Conservation (phyloP, 2,797 vertebrate genomes). For the Pseudopleuronectes americanus region DNA sequence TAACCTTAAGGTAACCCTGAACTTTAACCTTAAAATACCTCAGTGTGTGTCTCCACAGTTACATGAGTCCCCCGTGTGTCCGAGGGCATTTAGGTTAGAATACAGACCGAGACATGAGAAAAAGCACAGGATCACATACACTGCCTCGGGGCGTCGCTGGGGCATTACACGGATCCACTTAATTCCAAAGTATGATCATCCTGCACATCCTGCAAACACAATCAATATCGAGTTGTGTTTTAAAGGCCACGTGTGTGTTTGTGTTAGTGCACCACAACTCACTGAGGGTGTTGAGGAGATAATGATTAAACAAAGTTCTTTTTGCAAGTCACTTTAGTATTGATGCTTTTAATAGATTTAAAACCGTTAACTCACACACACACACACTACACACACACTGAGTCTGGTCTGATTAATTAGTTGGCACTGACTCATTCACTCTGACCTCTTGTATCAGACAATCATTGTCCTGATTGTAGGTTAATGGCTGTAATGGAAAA, state of each 20-base stretch:
- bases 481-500: constrained; percentile 59
- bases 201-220: constrained; percentile 26
- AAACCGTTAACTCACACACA: constrained; percentile 18
- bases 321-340: constrained; percentile 60
- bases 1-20: too few species aligned
- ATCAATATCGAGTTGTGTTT: constrained; percentile 26
- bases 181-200: constrained; percentile 62
- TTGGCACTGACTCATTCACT: constrained; percentile 28
- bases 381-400: constrained; percentile 19
- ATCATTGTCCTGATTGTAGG: constrained; percentile 38
- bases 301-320: constrained; percentile 68
- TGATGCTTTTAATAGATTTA: constrained; percentile 70
- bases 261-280: constrained; percentile 17
- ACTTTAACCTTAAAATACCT: too few species aligned
- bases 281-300: constrained; percentile 55
- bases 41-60: too few species aligned
- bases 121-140: background rate
- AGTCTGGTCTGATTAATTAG: constrained; percentile 49
- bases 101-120: too few species aligned
- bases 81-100: too few species aligned
- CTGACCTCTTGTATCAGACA: constrained; percentile 27
- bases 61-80: too few species aligned
- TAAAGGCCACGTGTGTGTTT: background rate
- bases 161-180: constrained; percentile 60
- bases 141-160: background rate